Evolutionary conservation across 2,113 vertebrate genomes (phyloP).

Genomic region (Leptodactylus fuscus): DNA sequence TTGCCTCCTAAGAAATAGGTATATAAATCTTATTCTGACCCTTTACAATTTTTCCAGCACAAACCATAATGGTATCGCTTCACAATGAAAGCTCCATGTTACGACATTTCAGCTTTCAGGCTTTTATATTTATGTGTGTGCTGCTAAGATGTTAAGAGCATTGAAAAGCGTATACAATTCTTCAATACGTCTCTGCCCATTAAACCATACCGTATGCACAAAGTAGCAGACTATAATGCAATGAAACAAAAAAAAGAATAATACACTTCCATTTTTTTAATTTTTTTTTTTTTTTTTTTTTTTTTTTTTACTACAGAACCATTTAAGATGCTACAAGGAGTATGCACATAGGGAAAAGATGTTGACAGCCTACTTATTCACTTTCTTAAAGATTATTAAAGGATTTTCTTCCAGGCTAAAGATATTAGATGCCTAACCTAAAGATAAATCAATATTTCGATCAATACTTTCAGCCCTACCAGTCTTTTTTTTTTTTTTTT

Average conservation of each 20-base stretch:
- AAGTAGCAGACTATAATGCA: neutral
- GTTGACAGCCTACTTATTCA: neutral
- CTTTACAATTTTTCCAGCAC: neutral
- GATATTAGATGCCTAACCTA: too few species aligned
- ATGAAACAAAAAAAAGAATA: neutral
- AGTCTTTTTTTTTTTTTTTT: too few species aligned
- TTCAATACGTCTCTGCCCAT: neutral
- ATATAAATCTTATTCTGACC: slow-evolving; percentile 26
- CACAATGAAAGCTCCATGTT: neutral
- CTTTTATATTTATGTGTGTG: slow-evolving; percentile 27
- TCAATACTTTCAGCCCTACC: too few species aligned
- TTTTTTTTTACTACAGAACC: neutral
- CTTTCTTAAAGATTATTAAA: neutral
- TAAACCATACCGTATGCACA: neutral
- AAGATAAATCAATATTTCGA: too few species aligned
- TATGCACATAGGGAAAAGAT: neutral
- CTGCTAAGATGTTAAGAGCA: slow-evolving; percentile 34
- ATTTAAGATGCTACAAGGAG: neutral
- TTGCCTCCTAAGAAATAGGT: neutral
- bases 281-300: neutral
- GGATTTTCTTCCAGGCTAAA: too few species aligned
- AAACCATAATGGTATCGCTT: neutral
- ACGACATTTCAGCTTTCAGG: slow-evolving; percentile 9
- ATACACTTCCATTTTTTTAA: too few species aligned
- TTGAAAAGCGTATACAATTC: slow-evolving; percentile 7